Conservation (phyloP, 1,140 invertebrate species). For the Lucilia cuprina region DNA sequence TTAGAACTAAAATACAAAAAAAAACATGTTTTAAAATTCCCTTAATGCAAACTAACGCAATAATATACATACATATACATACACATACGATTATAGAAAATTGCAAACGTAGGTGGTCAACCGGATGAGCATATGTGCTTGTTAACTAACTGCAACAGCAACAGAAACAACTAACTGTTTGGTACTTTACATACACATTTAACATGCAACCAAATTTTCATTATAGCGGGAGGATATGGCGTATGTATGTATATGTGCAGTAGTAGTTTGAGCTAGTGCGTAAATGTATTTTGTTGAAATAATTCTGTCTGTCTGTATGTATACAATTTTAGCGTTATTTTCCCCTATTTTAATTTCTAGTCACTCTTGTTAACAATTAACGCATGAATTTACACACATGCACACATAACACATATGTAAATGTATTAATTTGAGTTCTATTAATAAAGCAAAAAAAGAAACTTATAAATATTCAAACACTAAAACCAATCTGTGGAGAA, state of each 20-base stretch:
- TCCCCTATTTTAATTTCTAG: neutral
- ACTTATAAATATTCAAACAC: too few species aligned
- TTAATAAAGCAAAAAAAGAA: slow-evolving; percentile 23
- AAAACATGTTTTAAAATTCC: slow-evolving; percentile 3
- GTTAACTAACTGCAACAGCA: neutral
- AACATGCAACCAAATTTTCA: neutral
- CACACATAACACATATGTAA: slow-evolving; percentile 1
- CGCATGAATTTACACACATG: slow-evolving; percentile 10
- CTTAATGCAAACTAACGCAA: neutral
- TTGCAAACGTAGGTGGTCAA: neutral
- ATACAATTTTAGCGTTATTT: neutral
- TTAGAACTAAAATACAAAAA: neutral
- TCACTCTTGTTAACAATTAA: slow-evolving; percentile 23
- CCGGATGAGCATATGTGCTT: neutral
- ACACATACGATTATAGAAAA: neutral
- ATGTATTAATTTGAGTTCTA: slow-evolving; percentile 35
- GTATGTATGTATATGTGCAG: neutral
- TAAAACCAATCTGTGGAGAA: too few species aligned
- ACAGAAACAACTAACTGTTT: neutral
- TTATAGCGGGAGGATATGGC: neutral
- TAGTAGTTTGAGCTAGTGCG: neutral
- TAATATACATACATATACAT: neutral
- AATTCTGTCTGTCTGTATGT: neutral
- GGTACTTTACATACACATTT: neutral
- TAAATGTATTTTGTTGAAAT: neutral